These are phyloP conservation scores for Pristionchus arcanus DNA, from an alignment of 2,888 invertebrate genomes.

Conservation along the genomic window DNA sequence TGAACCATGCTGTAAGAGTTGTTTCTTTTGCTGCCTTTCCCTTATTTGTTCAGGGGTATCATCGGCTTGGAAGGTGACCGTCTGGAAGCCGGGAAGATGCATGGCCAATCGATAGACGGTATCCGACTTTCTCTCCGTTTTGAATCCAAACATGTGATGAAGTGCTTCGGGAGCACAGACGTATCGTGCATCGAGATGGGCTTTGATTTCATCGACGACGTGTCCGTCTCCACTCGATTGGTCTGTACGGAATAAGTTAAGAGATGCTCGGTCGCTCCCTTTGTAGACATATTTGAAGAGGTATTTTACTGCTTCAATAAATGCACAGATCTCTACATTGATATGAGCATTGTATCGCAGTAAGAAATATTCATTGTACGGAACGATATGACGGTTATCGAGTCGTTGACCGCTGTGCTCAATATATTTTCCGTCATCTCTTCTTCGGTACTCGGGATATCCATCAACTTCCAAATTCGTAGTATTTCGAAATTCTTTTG, in stretches of 20 bases:
- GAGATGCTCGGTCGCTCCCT: constrained; percentile 66
- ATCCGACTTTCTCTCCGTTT: constrained; percentile 14
- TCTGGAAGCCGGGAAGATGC: constrained; percentile 23
- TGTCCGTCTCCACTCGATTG: not conserved
- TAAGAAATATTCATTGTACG: constrained; percentile 76
- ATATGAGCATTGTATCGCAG: constrained; percentile 67
- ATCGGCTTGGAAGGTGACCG: not conserved
- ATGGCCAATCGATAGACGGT: constrained; percentile 27
- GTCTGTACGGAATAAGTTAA: not conserved
- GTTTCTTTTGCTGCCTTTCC: constrained; percentile 55
- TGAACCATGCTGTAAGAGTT: constrained; percentile 70
- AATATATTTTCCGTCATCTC: constrained; percentile 63
- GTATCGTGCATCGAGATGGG: constrained; percentile 59
- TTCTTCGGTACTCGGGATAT: constrained; percentile 79
- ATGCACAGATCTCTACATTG: constrained; percentile 75
- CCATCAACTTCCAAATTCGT: constrained; percentile 77
- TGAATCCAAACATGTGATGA: constrained; percentile 55
- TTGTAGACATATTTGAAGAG: constrained; percentile 69
- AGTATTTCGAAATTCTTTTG: constrained; percentile 71
- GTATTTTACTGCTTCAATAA: constrained; percentile 66
- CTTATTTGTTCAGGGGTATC: not conserved
- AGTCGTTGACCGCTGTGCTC: constrained; percentile 54
- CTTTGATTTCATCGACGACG: constrained; percentile 58
- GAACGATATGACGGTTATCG: constrained; percentile 79
- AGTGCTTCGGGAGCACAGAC: constrained; percentile 63